phyloP scores from a whole-genome alignment of 2,797 vertebrate species.

The Falco berigora region DNA sequence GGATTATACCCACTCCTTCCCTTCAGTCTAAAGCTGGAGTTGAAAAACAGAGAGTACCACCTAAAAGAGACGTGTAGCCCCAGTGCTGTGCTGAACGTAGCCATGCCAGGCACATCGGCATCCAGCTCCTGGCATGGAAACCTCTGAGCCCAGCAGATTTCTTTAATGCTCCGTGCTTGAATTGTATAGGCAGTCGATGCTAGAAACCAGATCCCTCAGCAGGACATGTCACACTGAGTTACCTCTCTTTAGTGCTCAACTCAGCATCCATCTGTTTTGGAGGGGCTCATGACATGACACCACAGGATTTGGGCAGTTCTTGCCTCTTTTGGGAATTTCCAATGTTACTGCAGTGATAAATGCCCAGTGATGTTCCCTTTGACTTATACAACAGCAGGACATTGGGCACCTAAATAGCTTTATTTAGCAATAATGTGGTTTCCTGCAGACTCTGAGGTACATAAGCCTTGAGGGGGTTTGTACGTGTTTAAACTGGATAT shows the following conservation, averaged over 20 bases:
- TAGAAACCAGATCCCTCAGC: background rate
- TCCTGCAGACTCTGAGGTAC: background rate
- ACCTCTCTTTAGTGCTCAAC: background rate
- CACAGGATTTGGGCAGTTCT: background rate
- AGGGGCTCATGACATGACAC: background rate
- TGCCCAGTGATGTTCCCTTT: background rate
- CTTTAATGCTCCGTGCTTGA: background rate
- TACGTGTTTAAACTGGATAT: background rate
- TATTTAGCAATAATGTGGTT: background rate
- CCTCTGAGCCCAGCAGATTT: background rate
- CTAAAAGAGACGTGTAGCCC: background rate
- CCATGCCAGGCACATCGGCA: fast-evolving
- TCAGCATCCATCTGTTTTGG: background rate
- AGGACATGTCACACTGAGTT: background rate
- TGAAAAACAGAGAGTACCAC: background rate
- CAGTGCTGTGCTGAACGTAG: background rate
- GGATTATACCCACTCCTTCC: background rate
- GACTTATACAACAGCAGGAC: background rate
- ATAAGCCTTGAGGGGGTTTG: background rate
- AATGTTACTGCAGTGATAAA: background rate
- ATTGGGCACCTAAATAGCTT: background rate
- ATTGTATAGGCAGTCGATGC: background rate
- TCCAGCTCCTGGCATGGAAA: background rate
- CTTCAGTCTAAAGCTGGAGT: background rate
- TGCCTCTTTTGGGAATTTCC: background rate